Conservation (phyloP, 2,797 vertebrate species). For the Cryptoprocta ferox region DNA sequence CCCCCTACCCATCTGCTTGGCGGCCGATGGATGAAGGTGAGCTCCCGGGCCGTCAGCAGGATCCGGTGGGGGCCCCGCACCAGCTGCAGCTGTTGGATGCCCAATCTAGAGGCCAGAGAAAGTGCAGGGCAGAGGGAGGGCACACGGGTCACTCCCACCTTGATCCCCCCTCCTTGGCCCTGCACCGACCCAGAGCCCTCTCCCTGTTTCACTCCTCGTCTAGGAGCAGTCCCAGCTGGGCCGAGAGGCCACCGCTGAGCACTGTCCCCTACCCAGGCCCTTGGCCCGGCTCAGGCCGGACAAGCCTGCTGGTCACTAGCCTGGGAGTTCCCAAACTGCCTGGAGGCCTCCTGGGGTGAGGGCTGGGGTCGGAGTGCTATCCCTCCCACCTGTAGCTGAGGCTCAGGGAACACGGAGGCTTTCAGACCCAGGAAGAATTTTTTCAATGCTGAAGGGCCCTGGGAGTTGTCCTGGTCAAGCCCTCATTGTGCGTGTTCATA, state of each 20-base stretch:
- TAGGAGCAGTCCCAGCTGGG: neutral
- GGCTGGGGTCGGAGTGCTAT: neutral
- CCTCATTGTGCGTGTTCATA: no score
- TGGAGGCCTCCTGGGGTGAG: neutral
- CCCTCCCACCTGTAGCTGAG: neutral
- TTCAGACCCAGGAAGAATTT: neutral
- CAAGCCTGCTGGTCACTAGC: neutral
- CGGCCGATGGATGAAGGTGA: slow-evolving; percentile 92
- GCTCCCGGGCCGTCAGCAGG: slow-evolving; percentile 92
- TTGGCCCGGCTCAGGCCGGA: neutral
- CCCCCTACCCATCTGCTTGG: slow-evolving; percentile 88
- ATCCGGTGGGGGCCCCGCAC: slow-evolving; percentile 92
- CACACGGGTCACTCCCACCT: rapidly evolving
- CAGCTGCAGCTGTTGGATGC: slow-evolving; percentile 91
- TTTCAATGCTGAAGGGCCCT: neutral
- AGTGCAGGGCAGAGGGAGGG: neutral
- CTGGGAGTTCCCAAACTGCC: neutral
- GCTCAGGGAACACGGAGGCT: neutral
- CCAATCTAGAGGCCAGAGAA: slow-evolving; percentile 85
- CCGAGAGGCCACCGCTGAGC: neutral
- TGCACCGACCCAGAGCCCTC: neutral
- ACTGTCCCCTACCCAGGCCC: neutral
- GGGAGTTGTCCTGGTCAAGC: neutral
- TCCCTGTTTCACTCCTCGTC: neutral
- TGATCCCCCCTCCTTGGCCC: neutral